Evolutionary conservation across 2,113 vertebrate species (phyloP).

Genomic region (Rallus limicola): DNA sequence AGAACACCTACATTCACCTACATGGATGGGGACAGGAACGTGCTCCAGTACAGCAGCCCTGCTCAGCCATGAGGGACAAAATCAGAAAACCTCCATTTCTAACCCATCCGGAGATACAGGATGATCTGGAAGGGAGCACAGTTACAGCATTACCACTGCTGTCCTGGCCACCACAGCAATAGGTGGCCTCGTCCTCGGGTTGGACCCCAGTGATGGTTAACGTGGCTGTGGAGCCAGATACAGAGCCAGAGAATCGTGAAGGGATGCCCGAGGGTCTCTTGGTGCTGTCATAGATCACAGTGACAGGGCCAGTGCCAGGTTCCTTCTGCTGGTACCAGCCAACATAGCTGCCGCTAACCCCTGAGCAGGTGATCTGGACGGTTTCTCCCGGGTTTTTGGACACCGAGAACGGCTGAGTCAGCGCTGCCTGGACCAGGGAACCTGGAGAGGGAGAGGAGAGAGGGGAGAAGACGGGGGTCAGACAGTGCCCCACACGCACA

Average conservation of each 20-base stretch:
- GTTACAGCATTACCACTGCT: neutral
- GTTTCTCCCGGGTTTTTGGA: neutral
- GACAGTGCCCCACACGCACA: neutral
- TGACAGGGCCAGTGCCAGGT: neutral
- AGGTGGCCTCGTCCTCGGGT: neutral
- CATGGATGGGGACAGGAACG: too few species aligned
- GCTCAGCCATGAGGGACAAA: too few species aligned
- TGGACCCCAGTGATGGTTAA: neutral
- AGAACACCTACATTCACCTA: too few species aligned
- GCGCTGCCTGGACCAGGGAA: neutral
- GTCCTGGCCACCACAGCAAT: neutral
- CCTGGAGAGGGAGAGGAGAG: neutral
- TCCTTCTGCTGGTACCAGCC: neutral
- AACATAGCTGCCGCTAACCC: neutral
- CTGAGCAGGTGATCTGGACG: too few species aligned
- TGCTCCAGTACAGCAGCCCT: too few species aligned
- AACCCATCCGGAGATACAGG: too few species aligned
- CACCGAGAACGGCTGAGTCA: neutral
- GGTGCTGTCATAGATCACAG: neutral
- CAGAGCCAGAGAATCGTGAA: too few species aligned
- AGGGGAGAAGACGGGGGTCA: neutral
- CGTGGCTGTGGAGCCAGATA: fast-evolving
- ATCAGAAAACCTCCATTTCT: too few species aligned
- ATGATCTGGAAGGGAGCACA: too few species aligned
- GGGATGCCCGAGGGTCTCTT: too few species aligned